Evolutionary conservation across 30 jellyfish, hydroid and myxozoan genomes (phyloP), one percentile per base, ranked within the genome.

Genomic region (Aurelia coerulea): DNA sequence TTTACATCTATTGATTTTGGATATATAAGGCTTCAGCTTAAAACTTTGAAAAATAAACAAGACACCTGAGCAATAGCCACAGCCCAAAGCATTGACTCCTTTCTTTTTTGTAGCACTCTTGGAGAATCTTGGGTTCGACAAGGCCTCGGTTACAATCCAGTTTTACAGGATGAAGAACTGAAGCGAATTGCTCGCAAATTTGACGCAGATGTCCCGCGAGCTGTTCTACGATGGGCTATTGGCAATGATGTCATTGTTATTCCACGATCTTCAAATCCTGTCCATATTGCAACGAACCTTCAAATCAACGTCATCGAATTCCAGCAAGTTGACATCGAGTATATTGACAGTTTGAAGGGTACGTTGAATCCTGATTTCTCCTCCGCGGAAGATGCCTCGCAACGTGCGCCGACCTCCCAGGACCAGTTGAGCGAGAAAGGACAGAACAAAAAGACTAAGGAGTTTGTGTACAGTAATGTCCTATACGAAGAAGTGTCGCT

Each of bases 131-230:
- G 92, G 97, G 92, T 66, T 5, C 46, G 96, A 35, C 91, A 89
- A 62, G 92, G 92, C 62, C 60, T 69, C 31, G 74, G 84, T 7
- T 80, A 51, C 60, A 89, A 89, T 71, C 97, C 97, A 29, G 92
- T 89, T 31, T 46, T 89, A 37, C 64, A 60, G 17, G 73, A 89
- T 51, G 56, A 71, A 58, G 90, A 67, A 29, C 79, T 89, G 68
- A 62, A 80, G 18, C 70, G 75, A 8, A 89, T 89, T 68, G 69
- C 97, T 37, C 88, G 59, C 80, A 65, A 73, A 23, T 71, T 67
- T 73, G 97, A 89, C 59, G 92, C 89, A 49, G 97, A 89, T 59
- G 81, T 89, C 56, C 87, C 92, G 58, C 97, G 97, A 35, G 97
- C 80, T 41, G 87, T 74, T 4, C 84, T 89, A 64, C 87, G 92